A percentile compares a stretch with the other conserved stretches of the same genome.
phyloP scores from a whole-genome alignment of 2,113 vertebrate genomes.

The Labrus mixtus region DNA sequence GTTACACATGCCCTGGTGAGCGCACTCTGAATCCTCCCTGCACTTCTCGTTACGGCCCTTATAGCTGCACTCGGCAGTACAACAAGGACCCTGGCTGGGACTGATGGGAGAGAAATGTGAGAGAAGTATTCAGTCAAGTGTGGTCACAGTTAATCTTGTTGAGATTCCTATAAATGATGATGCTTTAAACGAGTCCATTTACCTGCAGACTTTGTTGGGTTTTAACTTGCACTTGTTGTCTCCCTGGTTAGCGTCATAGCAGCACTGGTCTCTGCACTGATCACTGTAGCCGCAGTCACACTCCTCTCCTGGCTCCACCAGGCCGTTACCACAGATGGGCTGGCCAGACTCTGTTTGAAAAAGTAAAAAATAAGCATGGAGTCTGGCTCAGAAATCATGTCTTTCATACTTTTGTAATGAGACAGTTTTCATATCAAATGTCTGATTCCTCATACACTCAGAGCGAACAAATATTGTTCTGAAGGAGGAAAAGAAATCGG shows the following conservation, averaged over 20 bases:
- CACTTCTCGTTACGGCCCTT: constrained; percentile 90
- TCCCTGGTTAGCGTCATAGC: constrained; percentile 93
- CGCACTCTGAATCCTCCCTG: constrained; percentile 95
- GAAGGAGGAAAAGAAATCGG: not conserved
- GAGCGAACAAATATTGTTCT: constrained; percentile 6
- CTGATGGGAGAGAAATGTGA: constrained; percentile 71
- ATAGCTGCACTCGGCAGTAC: constrained; percentile 86
- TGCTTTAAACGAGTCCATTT: not conserved
- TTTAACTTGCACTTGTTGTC: constrained; percentile 95
- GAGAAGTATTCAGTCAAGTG: not conserved
- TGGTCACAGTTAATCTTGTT: not conserved
- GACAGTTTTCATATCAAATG: not conserved
- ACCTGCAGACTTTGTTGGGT: constrained; percentile 94
- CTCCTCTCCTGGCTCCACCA: constrained; percentile 96
- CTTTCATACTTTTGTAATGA: not conserved
- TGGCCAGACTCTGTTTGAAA: constrained; percentile 91
- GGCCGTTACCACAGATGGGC: constrained; percentile 97
- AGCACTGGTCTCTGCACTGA: constrained; percentile 96
- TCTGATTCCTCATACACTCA: not conserved
- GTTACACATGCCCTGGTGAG: constrained; percentile 92
- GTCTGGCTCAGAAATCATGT: not conserved
- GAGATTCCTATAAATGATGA: not conserved
- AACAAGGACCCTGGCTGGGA: constrained; percentile 97
- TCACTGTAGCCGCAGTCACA: constrained; percentile 99
- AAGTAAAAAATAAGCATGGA: constrained; percentile 23